phyloP scores from a whole-genome alignment of 2,888 invertebrate genomes.

The Brachyopa scutellaris region DNA sequence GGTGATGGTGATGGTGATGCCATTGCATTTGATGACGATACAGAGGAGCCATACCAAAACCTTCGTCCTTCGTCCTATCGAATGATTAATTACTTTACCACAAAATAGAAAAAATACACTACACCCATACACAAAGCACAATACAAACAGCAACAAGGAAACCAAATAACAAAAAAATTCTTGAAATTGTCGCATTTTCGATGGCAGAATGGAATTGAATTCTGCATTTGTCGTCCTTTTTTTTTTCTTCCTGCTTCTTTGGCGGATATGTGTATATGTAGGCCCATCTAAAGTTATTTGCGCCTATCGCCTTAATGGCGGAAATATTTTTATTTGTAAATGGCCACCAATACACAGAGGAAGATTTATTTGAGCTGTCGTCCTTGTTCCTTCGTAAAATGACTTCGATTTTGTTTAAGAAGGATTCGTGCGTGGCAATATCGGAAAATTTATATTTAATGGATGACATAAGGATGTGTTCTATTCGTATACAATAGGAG shows the following conservation, averaged over 20 bases:
- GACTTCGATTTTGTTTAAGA: conserved; percentile 51
- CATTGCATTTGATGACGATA: conserved; percentile 42
- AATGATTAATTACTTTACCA: conserved; percentile 70
- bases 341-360: conserved; percentile 20
- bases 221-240: neutral
- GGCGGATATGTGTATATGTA: neutral
- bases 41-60: conserved; percentile 3
- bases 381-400: neutral
- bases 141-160: conserved; percentile 28
- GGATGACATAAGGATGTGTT: conserved; percentile 40
- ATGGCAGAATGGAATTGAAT: conserved; percentile 7
- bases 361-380: conserved; percentile 25
- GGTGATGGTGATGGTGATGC: conserved; percentile 3
- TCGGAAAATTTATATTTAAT: conserved; percentile 43
- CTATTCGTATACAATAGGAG: conserved; percentile 16
- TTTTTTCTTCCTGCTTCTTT: neutral
- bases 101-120: conserved; percentile 22
- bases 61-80: conserved; percentile 4
- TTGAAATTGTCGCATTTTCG: conserved; percentile 48
- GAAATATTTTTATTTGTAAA: conserved; percentile 59
- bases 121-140: conserved; percentile 22
- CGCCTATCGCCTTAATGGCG: conserved; percentile 42
- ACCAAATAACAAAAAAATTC: neutral
- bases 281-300: conserved; percentile 26
- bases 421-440: conserved; percentile 23